A percentile compares a stretch with the other conserved stretches of the same genome.
Evolutionary conservation across 2,888 invertebrate genomes (phyloP).

Genomic region (Seira ritae): DNA sequence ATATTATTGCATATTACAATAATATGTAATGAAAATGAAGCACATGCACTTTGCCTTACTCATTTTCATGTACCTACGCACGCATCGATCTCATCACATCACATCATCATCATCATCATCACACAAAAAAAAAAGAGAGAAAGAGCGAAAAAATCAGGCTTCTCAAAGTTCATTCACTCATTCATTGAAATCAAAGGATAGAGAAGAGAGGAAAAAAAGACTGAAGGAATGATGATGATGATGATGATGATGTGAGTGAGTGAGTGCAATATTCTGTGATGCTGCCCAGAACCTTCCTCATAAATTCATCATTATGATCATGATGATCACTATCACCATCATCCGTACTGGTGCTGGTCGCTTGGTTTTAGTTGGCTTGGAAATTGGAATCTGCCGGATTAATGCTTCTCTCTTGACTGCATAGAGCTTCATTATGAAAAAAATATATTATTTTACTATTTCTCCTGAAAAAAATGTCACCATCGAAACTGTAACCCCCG

Average conservation of each 20-base stretch:
- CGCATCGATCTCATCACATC: too few species aligned
- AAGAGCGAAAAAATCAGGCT: constrained; percentile 30
- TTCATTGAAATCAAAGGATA: constrained; percentile 57
- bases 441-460: too few species aligned
- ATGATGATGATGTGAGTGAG: constrained; percentile 7
- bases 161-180: constrained; percentile 65
- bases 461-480: too few species aligned
- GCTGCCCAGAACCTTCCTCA: constrained; percentile 6
- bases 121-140: background rate
- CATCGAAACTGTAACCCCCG: too few species aligned
- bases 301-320: constrained; percentile 19
- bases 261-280: constrained; percentile 36
- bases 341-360: constrained; percentile 15
- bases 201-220: constrained; percentile 17
- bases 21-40: too few species aligned
- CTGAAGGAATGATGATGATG: background rate
- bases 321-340: constrained; percentile 15
- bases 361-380: too few species aligned
- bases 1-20: too few species aligned
- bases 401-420: too few species aligned
- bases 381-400: too few species aligned
- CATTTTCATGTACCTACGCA: constrained; percentile 45
- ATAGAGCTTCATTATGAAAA: too few species aligned
- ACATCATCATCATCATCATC: too few species aligned
- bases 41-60: background rate